Evolutionary conservation across 2,113 vertebrate species (phyloP).

Genomic region (Chamaea fasciata): DNA sequence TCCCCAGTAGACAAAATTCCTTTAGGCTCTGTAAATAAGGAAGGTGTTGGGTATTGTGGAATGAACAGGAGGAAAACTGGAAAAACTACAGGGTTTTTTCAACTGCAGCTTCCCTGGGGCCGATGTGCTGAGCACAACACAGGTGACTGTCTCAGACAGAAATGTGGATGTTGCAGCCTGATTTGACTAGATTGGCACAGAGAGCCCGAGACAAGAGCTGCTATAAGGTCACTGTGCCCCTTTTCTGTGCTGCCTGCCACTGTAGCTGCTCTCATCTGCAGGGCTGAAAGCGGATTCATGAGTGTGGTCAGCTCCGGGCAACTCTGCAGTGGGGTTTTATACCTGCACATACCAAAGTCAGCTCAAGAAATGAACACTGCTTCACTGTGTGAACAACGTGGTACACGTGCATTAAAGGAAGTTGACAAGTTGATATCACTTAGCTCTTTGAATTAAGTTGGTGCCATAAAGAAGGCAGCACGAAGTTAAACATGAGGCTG

Average conservation of each 20-base stretch:
- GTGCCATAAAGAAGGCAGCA: neutral
- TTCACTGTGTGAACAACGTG: rapidly evolving
- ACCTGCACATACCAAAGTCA: neutral
- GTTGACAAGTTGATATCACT: neutral
- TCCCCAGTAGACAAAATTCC: neutral
- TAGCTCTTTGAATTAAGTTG: neutral
- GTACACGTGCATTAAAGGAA: neutral
- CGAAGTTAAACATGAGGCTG: neutral
- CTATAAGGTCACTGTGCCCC: neutral
- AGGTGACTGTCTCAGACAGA: neutral
- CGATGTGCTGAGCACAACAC: neutral
- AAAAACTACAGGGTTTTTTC: neutral
- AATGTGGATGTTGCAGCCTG: neutral
- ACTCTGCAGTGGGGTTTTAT: neutral
- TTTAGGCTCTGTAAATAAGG: neutral
- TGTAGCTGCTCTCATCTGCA: neutral
- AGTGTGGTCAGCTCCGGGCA: neutral
- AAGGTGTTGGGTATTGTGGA: neutral
- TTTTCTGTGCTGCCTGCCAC: rapidly evolving
- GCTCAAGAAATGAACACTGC: neutral
- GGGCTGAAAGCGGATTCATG: neutral
- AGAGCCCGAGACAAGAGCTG: neutral
- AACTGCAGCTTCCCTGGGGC: neutral
- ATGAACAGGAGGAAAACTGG: neutral
- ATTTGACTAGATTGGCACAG: neutral